These are phyloP conservation scores for Oncorhynchus masou DNA, from an alignment of 2,113 vertebrate genomes.

Conservation along the genomic window DNA sequence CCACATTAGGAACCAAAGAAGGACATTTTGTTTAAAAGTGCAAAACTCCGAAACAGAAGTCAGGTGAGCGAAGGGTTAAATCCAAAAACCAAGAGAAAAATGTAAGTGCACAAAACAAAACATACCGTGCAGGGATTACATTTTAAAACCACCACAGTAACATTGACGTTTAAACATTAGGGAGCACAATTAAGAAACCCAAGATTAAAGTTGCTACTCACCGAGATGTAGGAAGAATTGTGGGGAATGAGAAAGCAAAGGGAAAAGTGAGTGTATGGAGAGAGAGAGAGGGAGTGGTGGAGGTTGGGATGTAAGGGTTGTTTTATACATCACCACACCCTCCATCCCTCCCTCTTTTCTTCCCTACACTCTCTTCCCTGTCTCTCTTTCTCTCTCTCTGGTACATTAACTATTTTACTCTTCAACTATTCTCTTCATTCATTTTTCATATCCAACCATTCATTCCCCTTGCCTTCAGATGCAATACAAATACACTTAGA, in stretches of 20 bases:
- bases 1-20: too few species aligned
- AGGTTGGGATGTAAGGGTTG: conserved; percentile 23
- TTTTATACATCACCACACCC: conserved; percentile 63
- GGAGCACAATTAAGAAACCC: not conserved
- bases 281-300: conserved; percentile 28
- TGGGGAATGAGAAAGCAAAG: not conserved
- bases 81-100: too few species aligned
- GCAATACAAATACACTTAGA: not conserved
- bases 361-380: conserved; percentile 38
- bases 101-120: not conserved
- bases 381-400: conserved; percentile 5
- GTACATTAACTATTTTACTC: not conserved
- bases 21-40: not conserved
- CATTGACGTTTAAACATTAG: not conserved
- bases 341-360: conserved; percentile 26
- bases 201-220: not conserved
- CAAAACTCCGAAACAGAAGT: not conserved
- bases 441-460: not conserved
- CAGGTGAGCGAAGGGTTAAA: not conserved
- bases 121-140: not conserved
- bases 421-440: not conserved
- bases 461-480: not conserved
- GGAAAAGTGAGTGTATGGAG: not conserved
- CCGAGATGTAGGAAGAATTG: not conserved
- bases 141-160: not conserved